Base-by-base conservation (phyloP, 2,113 vertebrate species). In the Elephas maximus region DNA sequence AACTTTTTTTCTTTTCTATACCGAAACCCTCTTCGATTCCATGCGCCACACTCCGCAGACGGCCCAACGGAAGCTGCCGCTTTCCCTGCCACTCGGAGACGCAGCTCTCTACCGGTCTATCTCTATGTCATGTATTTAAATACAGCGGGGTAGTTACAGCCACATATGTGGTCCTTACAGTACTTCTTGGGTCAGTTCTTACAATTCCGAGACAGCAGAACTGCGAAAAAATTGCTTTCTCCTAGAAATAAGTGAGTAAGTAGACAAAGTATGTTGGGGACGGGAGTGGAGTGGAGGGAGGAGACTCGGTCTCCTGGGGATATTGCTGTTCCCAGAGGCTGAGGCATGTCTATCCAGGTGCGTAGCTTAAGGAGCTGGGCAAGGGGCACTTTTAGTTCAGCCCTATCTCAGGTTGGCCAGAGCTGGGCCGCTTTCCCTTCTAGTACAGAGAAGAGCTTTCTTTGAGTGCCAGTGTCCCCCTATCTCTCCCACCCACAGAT, bases 121-220 rank as follows among this genome's bases (percentile, higher is more conserved):
- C n/a, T 79, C 41, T 8, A 10, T 5, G 77, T 57, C 8, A 0
- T 2, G 45, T 88, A 71, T 94, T 94, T 90, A 21, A 63, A 79
- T 85, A 30, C 87, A 57, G 94, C 57, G 20, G 77, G 91, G 94
- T 67, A 67, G 95, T 23, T 0, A 77, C 81, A 94, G 63, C 65
- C 15, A 1, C 10, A 0, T 6, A 69, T 6, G 4, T 6, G 0
- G 71, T 74, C 79, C 88, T 76, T 15, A 20, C 65, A 8, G 45
- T 21, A 37, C 90, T 87, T 67, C 90, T 51, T 44, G 93, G 89
- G 87, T 76, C 90, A 20, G 81, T 94, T 85, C 24, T 0, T 90
- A 33, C 83, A n/a, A 87, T 95, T 93, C 93, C 80, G 84, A 95
- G 95, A 96, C 62, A 82, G 41, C 5, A 97, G 93, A 95, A 81